phyloP scores from a whole-genome alignment of 2,797 vertebrate species.

The Centropyge bicolor region DNA sequence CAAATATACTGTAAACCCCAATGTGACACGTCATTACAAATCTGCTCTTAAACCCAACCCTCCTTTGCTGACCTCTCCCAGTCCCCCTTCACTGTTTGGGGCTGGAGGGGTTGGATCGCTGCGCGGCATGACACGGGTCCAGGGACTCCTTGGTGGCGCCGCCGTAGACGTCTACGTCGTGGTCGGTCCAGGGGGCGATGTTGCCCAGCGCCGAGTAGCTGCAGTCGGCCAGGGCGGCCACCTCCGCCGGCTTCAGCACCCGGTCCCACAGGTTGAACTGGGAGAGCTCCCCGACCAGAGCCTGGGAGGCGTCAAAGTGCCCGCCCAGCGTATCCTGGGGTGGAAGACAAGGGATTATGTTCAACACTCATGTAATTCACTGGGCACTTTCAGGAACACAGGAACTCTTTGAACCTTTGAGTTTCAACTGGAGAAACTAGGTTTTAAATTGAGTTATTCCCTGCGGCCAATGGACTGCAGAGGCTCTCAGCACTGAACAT shows the following conservation, averaged over 20 bases:
- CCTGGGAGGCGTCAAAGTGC: conserved; percentile 96
- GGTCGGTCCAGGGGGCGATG: conserved; percentile 94
- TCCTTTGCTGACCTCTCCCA: conserved; percentile 15
- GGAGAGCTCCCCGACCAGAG: conserved; percentile 94
- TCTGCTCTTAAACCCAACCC: conserved; percentile 19
- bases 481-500: too few relatives aligned
- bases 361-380: not conserved
- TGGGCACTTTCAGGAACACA: too few relatives aligned
- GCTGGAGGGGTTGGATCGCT: conserved; percentile 68
- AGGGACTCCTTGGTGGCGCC: conserved; percentile 91
- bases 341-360: conserved; percentile 1
- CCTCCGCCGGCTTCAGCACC: conserved; percentile 89
- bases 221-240: conserved; percentile 92
- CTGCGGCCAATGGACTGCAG: too few relatives aligned
- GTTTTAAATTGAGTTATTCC: too few relatives aligned
- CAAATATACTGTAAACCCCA: conserved; percentile 41
- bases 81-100: conserved; percentile 79
- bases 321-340: conserved; percentile 92
- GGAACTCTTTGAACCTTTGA: not conserved
- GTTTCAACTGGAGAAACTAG: not conserved
- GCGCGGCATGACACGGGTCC: conserved; percentile 87
- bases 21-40: conserved; percentile 30
- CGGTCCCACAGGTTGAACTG: conserved; percentile 97
- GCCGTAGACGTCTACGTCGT: conserved; percentile 92
- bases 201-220: conserved; percentile 90